Base-by-base conservation (phyloP, 2,797 vertebrate genomes). In the Sebastes paucispinis region DNA sequence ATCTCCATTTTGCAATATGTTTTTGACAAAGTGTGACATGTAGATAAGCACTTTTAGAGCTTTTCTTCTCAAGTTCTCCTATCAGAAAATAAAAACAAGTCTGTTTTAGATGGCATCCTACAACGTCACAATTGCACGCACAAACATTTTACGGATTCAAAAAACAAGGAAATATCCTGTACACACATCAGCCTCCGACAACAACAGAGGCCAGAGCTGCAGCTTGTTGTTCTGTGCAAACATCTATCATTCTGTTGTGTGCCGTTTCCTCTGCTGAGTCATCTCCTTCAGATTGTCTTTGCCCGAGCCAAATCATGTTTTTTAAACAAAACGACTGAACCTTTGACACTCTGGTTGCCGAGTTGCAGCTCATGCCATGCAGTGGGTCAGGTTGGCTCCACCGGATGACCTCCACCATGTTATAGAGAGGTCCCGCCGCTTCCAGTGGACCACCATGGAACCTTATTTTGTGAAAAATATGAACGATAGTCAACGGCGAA, bases 231-330 rank as follows among this genome's bases (percentile, higher is more conserved):
- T 91, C 57, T 47, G n/a, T 52, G 22, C 60, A 83, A 69, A 80
- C 80, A 77, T 81, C 62, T 25, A 75, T 81, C 70, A 75, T 50
- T 80, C 64, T 71, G 59, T 43, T 22, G 36, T 57, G 72, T 64
- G 36, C 36, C 20, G 20, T 65, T 73, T 81, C 52, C 29, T 72
- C 73, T 73, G 83, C 84, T 87, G 87, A 90, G 47, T 87, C 85
- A 87, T 85, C 57, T 73, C 65, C 68, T 79, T 77, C 65, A 82
- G 57, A 79, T 60, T 43, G 66, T 71, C 62, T 85, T 75, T 6
- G 57, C 75, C 70, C 24, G 18, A 54, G 69, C 75, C 50, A 67
- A 80, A 71, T 80, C 10, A 22, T 63, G 22, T 65, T 70, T 79
- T 79, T 73, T 22, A 43, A 78, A 69, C 1, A 1, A 78, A 76